Base-by-base conservation (phyloP, 1,140 invertebrate species). In the Tetragonula clypearis region DNA sequence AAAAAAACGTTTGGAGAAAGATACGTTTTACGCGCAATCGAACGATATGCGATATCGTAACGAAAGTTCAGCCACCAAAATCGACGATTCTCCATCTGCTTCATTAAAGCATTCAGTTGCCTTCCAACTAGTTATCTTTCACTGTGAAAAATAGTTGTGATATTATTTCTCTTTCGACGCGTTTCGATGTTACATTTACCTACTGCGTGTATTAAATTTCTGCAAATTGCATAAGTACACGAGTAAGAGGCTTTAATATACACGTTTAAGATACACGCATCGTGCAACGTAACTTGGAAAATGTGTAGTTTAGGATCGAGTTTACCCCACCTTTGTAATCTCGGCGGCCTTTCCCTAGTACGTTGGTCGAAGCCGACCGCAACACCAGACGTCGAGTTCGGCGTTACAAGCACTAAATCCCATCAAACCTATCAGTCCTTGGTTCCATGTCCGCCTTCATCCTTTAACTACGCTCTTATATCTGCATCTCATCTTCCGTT, bases 351-450 rank as follows among this genome's bases (percentile, higher is more conserved):
- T 75, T 65, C 80, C 19, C 73, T 87, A 86, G 90, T 86, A 74
- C 85, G 56, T 79, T 75, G 76, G 30, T 74, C 71, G 87, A 87
- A 91, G 87, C 82, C 74, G 81, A 91, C 91, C 91, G 74, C 91
- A 90, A 91, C 85, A 91, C 58, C 88, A 91, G 88, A 87, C 88
- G 86, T 88, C 84, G 79, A 88, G 86, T 87, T 84, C 82, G 88
- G 74, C 83, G 85, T 87, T 91, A 90, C 85, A 84, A 79, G 83
- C 56, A 68, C 71, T 91, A 85, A 87, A 91, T 88, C 88, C 84
- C 74, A 82, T 91, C 86, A 91, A 91, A 89, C 86, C 82, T 87
- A 90, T 90, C 90, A 84, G 35, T 56, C 49, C 30, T 35, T 72
- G 72, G 53, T 55, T 58, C 88, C 58, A 12, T 30, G 17, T 76